Conservation (phyloP, 1,140 invertebrate species). For the Leptinotarsa defecta region DNA sequence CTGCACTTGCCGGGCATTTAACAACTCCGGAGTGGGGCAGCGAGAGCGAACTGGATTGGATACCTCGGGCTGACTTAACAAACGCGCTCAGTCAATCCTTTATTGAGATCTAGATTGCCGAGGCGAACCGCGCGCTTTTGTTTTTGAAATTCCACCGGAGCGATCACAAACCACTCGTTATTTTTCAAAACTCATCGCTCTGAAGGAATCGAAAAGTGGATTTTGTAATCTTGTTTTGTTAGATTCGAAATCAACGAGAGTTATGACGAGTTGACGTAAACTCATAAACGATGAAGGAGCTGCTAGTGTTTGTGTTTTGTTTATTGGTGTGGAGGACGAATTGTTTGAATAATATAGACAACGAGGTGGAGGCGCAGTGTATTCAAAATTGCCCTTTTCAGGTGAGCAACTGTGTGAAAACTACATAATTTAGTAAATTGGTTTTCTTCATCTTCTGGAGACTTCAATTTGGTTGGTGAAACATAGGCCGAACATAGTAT, state of each 20-base stretch:
- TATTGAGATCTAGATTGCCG: constrained; percentile 9
- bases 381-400: constrained; percentile 17
- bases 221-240: too few relatives aligned
- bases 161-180: background rate
- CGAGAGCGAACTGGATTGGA: constrained; percentile 1
- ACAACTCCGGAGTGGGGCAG: constrained; percentile 13
- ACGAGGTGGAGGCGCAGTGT: constrained; percentile 18
- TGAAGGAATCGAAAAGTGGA: too few relatives aligned
- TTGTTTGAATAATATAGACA: constrained; percentile 15
- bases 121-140: constrained; percentile 11
- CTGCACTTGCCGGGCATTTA: constrained; percentile 24
- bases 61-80: background rate
- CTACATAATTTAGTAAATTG: too few relatives aligned
- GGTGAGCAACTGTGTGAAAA: background rate
- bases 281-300: background rate
- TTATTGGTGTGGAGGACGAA: constrained; percentile 8
- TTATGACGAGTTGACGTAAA: too few relatives aligned
- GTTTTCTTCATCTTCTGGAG: too few relatives aligned
- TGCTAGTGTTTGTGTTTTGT: constrained; percentile 13
- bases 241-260: too few relatives aligned
- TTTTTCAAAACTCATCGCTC: too few relatives aligned
- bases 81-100: constrained; percentile 16
- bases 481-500: too few relatives aligned
- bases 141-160: constrained; percentile 13
- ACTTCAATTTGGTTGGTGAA: too few relatives aligned